Evolutionary conservation across 30 jellyfish, hydroid and myxozoan genomes (phyloP).

Genomic region (Nemopilema nomurai): DNA sequence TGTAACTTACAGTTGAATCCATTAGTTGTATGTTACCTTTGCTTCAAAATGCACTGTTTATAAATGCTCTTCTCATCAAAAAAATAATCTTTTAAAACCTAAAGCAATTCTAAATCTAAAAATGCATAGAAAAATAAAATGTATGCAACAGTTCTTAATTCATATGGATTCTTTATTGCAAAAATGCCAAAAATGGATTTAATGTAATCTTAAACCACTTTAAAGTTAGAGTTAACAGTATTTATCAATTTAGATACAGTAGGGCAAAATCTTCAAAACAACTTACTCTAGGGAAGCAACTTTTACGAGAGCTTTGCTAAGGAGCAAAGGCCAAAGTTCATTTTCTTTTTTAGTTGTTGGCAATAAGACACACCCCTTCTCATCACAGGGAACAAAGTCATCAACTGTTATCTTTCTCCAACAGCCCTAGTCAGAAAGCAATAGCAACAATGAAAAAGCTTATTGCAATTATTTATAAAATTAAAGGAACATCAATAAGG

Average conservation of each 20-base stretch:
- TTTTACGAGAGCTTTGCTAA: conserved; percentile 85
- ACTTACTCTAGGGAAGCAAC: conserved; percentile 96
- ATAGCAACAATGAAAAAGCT: not conserved
- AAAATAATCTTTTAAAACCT: not conserved
- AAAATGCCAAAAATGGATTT: too few species aligned
- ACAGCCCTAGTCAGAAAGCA: conserved; percentile 73
- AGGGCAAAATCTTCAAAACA: not conserved
- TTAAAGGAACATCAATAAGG: not conserved
- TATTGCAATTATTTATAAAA: not conserved
- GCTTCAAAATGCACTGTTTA: too few species aligned
- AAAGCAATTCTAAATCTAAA: not conserved
- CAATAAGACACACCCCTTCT: conserved; percentile 64
- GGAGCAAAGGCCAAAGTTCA: conserved; percentile 91
- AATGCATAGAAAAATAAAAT: too few species aligned
- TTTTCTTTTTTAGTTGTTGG: conserved; percentile 71
- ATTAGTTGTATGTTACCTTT: too few species aligned
- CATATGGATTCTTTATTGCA: too few species aligned
- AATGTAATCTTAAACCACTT: too few species aligned
- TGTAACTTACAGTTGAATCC: too few species aligned
- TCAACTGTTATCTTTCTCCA: conserved; percentile 92
- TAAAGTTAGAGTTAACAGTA: too few species aligned
- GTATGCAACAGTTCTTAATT: too few species aligned
- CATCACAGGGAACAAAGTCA: conserved; percentile 92
- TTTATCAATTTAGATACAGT: too few species aligned
- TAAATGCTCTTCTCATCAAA: not conserved